Evolutionary conservation across 2,113 vertebrate genomes (phyloP), one percentile per base, ranked within the genome.

Genomic region (Eudorcas thomsonii): DNA sequence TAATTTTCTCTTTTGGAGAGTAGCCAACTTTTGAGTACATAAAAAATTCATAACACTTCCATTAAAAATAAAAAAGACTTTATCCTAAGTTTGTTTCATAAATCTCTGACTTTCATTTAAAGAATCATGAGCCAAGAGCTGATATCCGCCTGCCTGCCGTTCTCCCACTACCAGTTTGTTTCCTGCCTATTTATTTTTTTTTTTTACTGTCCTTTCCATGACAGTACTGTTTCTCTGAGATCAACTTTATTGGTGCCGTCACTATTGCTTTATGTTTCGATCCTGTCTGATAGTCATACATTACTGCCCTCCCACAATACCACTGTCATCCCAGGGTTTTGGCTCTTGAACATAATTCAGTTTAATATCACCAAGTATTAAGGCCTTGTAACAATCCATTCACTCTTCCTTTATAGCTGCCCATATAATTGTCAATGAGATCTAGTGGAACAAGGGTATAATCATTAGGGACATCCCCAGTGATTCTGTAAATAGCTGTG

Each of bases 371-470:
- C 30, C 82, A 95, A 93, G 93, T 97, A 92, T 97, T 96, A 98
- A 92, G 96, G 91, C 57, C 74, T 98, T 90, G 55, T 83, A 97
- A 95, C 96, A 96, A 88, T 92, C 62, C 91, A 96, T 94, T 97
- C 97, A 92, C 67, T 97, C 91, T 94, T 96, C 64, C 86, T 97
- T 97, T 98, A 97, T 25, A 97, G 95, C 95, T 98, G 94, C 86
- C 88, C 94, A 85, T 98, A 97, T 97, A 98, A 98, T 98, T 98
- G 98, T 97, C 97, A 97, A 55, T 39, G 89, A 96, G 92, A 97
- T 96, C 81, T 84, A 96, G 94, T 78, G 90, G 86, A 97, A 84
- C 92, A 96, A 45, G 77, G 86, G 71, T 93, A 23, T 59, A 80
- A 16, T 97, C 97, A 97, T 98, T 97, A 98, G 91, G 93, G 78